Base-by-base conservation (phyloP, 2,113 vertebrate genomes). In the Procavia capensis region DNA sequence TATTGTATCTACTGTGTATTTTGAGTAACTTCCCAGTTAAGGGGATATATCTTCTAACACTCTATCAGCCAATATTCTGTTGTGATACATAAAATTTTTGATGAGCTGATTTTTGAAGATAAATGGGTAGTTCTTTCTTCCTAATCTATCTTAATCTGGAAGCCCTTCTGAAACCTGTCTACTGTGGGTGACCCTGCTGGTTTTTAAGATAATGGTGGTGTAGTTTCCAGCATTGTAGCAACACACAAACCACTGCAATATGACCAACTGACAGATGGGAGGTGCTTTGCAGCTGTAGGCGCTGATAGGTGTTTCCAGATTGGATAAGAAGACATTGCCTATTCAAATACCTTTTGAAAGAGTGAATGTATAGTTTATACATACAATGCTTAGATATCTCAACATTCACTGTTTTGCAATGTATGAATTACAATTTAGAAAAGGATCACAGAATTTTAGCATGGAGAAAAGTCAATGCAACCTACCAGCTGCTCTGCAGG, bases 201-300 rank as follows among this genome's bases (percentile, higher is more conserved):
- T 11, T 39, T 22, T 36, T 39, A 66, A 66, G 31, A 34, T 11
- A 66, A 8, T 66, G 70, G 17, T 22, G 24, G 68, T 34, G 39
- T 72, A 25, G 20, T 9, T 72, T 39, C 36, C 14, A 54, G 57
- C 19, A 59, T 59, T 22, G 24, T 59, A 24, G 57, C 57, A 59
- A 22, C 57, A 59, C 57, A 59, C 22, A 24, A 59, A 59, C 57
- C 22, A 59, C 57, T 22, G 24, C 19, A 59, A 22, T 24, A 59
- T 59, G 57, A 59, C 57, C 20, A 59, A 59, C 57, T 24, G 19
- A 59, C 57, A 59, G 19, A 24, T 59, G 57, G 57, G 57, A 22
- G 57, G 57, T 22, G 20, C 6, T 47, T 36, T 63, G 4, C 8
- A 10, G 6, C 4, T 17, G 1, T 6, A 13, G 8, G 7, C 0